Evolutionary conservation across 2,888 invertebrate genomes (phyloP).

Genomic region (Troides aeacus): DNA sequence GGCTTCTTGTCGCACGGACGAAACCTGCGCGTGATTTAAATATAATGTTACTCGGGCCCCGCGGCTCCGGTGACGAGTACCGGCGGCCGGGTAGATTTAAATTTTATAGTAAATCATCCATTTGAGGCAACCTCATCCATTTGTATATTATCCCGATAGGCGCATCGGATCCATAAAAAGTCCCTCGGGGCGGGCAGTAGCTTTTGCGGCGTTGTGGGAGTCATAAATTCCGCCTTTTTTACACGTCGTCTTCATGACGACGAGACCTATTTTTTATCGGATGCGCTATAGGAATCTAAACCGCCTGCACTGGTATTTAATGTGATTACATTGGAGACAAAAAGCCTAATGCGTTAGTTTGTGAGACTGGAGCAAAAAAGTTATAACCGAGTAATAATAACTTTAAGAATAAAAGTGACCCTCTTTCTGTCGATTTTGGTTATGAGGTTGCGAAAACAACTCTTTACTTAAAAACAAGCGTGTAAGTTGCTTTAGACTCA

Average conservation of each 20-base stretch:
- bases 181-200: not conserved
- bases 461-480: too few species aligned
- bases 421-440: too few species aligned
- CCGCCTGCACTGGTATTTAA: slow-evolving; percentile 17
- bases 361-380: not conserved
- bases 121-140: slow-evolving; percentile 5
- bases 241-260: slow-evolving; percentile 7
- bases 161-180: slow-evolving; percentile 16
- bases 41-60: slow-evolving; percentile 27
- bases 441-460: too few species aligned
- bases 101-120: slow-evolving; percentile 13
- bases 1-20: slow-evolving; percentile 30
- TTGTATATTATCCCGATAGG: slow-evolving; percentile 19
- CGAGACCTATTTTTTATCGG: slow-evolving; percentile 15
- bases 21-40: slow-evolving; percentile 35
- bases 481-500: too few species aligned
- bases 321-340: slow-evolving; percentile 6
- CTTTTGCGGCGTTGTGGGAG: slow-evolving; percentile 18
- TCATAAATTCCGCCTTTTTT: slow-evolving; percentile 22
- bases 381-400: not conserved
- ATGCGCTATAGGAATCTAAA: slow-evolving; percentile 14
- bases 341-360: not conserved
- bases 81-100: slow-evolving; percentile 4
- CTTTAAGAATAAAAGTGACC: not conserved
- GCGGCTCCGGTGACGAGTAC: not conserved